Evolutionary conservation across 2,888 invertebrate species (phyloP).

Genomic region (Pristionchus arcanus): DNA sequence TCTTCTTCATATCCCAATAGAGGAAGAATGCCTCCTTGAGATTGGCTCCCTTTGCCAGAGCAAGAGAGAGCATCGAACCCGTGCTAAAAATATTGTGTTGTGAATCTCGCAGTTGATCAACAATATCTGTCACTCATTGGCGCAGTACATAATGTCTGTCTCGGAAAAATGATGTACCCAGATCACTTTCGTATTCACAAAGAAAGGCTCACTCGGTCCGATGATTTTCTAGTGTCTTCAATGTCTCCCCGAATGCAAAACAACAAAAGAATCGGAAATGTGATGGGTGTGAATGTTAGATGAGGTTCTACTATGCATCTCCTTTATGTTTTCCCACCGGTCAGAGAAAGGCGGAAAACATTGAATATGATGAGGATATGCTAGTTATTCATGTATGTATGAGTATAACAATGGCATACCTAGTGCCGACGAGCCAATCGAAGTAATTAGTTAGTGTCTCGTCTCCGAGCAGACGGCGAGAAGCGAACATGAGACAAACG

Average conservation of each 20-base stretch:
- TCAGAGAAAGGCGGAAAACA: neutral
- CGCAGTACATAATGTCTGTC: neutral
- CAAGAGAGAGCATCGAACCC: slow-evolving; percentile 73
- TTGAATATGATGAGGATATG: neutral
- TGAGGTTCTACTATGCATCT: neutral
- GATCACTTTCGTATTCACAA: neutral
- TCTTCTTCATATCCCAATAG: slow-evolving; percentile 76
- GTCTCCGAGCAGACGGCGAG: slow-evolving; percentile 72
- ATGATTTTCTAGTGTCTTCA: slow-evolving; percentile 5
- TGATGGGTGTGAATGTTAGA: neutral
- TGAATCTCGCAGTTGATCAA: neutral
- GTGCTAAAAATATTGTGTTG: slow-evolving; percentile 63
- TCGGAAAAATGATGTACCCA: neutral
- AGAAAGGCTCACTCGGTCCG: neutral
- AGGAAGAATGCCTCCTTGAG: slow-evolving; percentile 70
- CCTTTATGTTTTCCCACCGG: neutral
- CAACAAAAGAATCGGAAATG: neutral
- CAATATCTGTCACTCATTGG: neutral
- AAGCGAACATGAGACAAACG: slow-evolving; percentile 73
- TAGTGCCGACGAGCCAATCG: slow-evolving; percentile 75
- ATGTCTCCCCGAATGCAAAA: slow-evolving; percentile 1
- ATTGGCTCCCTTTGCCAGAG: slow-evolving; percentile 70
- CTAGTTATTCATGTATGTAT: neutral
- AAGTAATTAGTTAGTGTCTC: slow-evolving; percentile 69
- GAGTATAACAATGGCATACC: slow-evolving; percentile 49